phyloP scores from a whole-genome alignment of 2,888 invertebrate species.

The Melinopterus prodromus region DNA sequence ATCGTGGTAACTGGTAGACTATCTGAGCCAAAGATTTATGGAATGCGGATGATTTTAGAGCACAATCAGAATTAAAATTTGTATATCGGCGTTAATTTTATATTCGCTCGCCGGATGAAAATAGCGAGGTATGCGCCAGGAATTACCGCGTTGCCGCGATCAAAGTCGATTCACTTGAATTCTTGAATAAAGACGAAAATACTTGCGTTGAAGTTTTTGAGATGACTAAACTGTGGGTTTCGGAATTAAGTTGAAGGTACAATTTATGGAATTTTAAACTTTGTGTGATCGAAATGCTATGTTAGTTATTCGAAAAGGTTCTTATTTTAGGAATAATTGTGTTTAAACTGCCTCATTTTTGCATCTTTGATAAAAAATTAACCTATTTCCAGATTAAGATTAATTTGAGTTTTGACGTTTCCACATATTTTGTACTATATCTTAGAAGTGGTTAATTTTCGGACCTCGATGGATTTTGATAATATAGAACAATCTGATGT shows the following conservation, averaged over 20 bases:
- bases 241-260: neutral
- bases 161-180: neutral
- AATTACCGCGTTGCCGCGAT: neutral
- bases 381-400: no score
- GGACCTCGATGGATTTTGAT: no score
- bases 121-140: neutral
- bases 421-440: no score
- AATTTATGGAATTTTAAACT: neutral
- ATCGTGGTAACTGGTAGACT: no score
- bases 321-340: no score
- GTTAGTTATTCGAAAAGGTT: no score
- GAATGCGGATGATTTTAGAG: neutral
- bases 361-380: no score
- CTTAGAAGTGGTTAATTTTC: no score
- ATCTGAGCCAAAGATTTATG: neutral
- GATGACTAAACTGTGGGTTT: neutral
- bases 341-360: no score
- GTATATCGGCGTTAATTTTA: neutral
- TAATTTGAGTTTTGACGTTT: no score
- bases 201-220: neutral
- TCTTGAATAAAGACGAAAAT: neutral
- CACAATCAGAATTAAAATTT: neutral
- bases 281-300: neutral
- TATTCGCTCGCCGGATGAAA: neutral
- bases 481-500: no score